Conservation (phyloP, 2,888 invertebrate genomes). For the Mimas tiliae region DNA sequence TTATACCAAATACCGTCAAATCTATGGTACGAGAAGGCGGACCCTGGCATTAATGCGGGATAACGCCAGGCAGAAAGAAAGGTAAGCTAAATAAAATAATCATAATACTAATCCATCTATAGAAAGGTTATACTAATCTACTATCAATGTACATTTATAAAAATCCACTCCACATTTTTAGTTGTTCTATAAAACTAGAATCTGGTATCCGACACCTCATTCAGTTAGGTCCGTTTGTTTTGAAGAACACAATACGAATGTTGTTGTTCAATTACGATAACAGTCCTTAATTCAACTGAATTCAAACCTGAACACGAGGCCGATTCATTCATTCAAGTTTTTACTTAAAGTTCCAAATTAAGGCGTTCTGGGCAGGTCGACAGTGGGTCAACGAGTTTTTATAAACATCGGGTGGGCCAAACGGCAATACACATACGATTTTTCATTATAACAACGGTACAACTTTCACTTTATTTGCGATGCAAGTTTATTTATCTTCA, state of each 20-base stretch:
- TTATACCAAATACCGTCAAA: too few species aligned
- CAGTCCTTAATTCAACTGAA: not conserved
- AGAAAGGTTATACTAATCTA: too few species aligned
- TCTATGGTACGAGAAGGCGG: too few species aligned
- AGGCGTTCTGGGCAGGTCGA: slow-evolving; percentile 29
- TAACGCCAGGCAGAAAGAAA: too few species aligned
- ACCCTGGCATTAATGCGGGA: too few species aligned
- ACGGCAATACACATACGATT: slow-evolving; percentile 2
- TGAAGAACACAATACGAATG: not conserved
- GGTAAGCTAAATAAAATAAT: too few species aligned
- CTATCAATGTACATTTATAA: too few species aligned
- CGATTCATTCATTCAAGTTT: slow-evolving; percentile 37
- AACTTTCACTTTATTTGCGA: slow-evolving; percentile 26
- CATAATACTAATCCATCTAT: too few species aligned
- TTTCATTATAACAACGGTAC: slow-evolving; percentile 22
- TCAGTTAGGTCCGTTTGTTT: not conserved
- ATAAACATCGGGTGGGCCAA: slow-evolving; percentile 28
- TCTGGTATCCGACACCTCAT: not conserved
- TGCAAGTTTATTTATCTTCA: slow-evolving; percentile 14
- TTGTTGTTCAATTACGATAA: not conserved
- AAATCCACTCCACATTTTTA: too few species aligned
- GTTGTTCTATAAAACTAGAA: too few species aligned
- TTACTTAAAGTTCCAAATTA: slow-evolving; percentile 35
- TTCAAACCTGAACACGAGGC: slow-evolving; percentile 23
- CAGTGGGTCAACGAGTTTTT: slow-evolving; percentile 60